A percentile compares a stretch with the other conserved stretches of the same genome.
These are phyloP conservation scores for Callionymus lyra DNA, from an alignment of 2,113 vertebrate genomes.

Conservation along the genomic window DNA sequence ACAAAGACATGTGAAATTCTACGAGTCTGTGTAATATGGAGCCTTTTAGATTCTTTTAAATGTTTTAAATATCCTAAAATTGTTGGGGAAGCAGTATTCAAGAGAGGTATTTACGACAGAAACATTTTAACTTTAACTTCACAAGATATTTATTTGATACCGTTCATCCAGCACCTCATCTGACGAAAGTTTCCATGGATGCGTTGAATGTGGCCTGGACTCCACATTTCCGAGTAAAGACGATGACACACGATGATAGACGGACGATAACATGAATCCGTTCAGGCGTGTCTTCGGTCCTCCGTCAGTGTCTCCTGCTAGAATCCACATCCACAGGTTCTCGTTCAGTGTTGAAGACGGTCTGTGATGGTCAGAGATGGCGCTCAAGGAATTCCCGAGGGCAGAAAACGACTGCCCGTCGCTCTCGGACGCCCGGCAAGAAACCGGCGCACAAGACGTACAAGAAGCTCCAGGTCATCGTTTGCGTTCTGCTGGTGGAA, in stretches of 20 bases:
- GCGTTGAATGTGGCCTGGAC: too few relatives aligned
- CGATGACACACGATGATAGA: slow-evolving; percentile 15
- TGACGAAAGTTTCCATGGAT: too few relatives aligned
- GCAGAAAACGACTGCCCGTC: slow-evolving; percentile 9
- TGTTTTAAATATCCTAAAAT: not conserved
- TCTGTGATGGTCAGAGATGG: slow-evolving; percentile 48
- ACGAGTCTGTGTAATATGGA: slow-evolving; percentile 25
- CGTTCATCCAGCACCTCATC: too few relatives aligned
- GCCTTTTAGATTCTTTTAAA: slow-evolving; percentile 6
- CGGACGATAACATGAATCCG: not conserved
- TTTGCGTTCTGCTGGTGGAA: slow-evolving; percentile 82
- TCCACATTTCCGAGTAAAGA: not conserved
- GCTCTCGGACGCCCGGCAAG: slow-evolving; percentile 14
- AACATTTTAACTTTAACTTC: not conserved
- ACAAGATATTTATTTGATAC: not conserved
- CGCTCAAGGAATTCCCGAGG: slow-evolving; percentile 18
- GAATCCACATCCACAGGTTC: slow-evolving; percentile 6
- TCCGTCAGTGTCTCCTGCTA: slow-evolving; percentile 12
- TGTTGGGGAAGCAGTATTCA: not conserved
- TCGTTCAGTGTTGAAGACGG: not conserved
- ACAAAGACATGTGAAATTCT: slow-evolving; percentile 47
- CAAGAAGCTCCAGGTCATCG: slow-evolving; percentile 67
- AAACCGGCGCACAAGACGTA: slow-evolving; percentile 27
- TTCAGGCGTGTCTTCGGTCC: slow-evolving; percentile 38
- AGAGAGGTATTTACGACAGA: not conserved